Percentiles rank a stretch among this genome's conserved stretches.
These are phyloP conservation scores for Amphiduros pacificus DNA, from an alignment of 2,888 invertebrate species.

Conservation along the genomic window DNA sequence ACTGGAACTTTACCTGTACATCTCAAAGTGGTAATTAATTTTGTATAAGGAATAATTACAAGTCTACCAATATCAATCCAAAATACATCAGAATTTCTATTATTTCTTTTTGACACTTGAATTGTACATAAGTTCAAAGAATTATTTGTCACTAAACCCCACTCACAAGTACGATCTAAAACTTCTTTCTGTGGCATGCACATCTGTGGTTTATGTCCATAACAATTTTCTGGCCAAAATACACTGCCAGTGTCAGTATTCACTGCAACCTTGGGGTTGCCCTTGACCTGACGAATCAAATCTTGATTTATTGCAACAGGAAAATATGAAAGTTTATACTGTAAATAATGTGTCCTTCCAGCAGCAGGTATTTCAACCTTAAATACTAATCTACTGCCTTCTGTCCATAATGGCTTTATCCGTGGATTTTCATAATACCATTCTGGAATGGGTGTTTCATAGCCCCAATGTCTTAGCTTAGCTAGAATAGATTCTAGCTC, in stretches of 20 bases:
- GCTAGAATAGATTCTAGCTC: neutral
- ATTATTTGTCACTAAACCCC: neutral
- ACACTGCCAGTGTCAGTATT: neutral
- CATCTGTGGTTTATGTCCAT: neutral
- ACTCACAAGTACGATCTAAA: neutral
- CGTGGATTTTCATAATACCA: neutral
- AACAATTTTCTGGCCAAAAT: neutral
- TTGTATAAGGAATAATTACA: neutral
- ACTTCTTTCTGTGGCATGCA: neutral
- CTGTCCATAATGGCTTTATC: neutral
- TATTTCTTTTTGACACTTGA: neutral
- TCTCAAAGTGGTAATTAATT: neutral
- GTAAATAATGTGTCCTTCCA: neutral
- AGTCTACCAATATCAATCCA: neutral
- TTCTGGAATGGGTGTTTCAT: neutral
- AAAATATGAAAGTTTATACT: neutral
- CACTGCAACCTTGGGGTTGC: neutral
- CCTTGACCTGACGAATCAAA: neutral
- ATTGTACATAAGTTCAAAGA: neutral
- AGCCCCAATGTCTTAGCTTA: neutral
- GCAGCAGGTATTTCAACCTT: neutral
- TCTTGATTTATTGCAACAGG: neutral
- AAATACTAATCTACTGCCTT: neutral
- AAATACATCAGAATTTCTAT: neutral
- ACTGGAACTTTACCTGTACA: neutral